Percentiles rank a stretch among this genome's conserved stretches.
These are phyloP conservation scores for Cyprinella venusta DNA, from an alignment of 2,797 vertebrate species.

Conservation along the genomic window DNA sequence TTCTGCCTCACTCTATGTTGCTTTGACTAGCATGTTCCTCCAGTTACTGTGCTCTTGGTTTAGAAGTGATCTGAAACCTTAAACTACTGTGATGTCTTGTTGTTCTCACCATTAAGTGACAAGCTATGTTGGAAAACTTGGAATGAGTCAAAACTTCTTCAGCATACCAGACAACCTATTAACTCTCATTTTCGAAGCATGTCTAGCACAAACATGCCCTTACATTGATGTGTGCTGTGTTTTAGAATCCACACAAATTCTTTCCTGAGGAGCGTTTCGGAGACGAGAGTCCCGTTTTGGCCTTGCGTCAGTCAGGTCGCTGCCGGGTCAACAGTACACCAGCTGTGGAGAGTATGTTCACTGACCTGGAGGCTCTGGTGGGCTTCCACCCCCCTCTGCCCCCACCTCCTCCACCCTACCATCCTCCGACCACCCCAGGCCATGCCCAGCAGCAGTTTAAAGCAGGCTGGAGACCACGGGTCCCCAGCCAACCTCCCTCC, in stretches of 20 bases:
- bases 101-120: constrained; percentile 8
- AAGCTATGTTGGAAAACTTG: constrained; percentile 1
- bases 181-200: background rate
- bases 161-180: constrained; percentile 3
- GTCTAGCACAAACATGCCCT: constrained; percentile 23
- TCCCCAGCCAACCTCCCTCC: constrained; percentile 89
- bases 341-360: constrained; percentile 94
- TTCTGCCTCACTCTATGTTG: background rate
- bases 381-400: constrained; percentile 95
- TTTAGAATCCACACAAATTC: constrained; percentile 98
- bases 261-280: constrained; percentile 98
- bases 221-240: constrained; percentile 9
- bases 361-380: constrained; percentile 92
- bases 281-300: constrained; percentile 95
- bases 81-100: constrained; percentile 1
- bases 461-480: constrained; percentile 91
- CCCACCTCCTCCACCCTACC: constrained; percentile 94
- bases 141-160: background rate
- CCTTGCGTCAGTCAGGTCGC: constrained; percentile 90
- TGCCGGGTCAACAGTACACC: constrained; percentile 95
- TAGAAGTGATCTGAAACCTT: background rate
- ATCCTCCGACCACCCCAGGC: constrained; percentile 88
- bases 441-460: constrained; percentile 87
- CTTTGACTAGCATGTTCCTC: background rate
- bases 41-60: constrained; percentile 8